phyloP scores from a whole-genome alignment of 1,140 invertebrate species.

The Drosophila virilis region DNA sequence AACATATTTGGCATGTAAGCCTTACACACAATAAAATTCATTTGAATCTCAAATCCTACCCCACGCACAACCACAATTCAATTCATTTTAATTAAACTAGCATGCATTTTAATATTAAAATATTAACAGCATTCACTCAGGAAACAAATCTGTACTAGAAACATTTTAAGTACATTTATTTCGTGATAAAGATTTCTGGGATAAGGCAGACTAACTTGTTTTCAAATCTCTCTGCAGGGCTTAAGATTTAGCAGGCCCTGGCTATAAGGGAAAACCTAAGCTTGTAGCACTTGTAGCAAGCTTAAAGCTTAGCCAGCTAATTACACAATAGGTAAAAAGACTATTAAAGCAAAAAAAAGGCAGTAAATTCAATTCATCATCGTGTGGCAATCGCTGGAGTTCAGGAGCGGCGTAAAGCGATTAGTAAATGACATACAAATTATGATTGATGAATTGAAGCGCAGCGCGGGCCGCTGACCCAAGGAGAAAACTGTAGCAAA shows the following conservation, averaged over 20 bases:
- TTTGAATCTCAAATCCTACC: too few relatives aligned
- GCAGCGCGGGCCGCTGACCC: constrained; percentile 56
- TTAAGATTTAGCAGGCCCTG: background rate
- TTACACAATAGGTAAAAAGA: constrained; percentile 22
- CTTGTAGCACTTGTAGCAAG: background rate
- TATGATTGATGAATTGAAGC: constrained; percentile 75
- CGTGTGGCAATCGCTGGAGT: constrained; percentile 64
- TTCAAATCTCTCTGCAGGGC: background rate
- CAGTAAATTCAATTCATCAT: constrained; percentile 69
- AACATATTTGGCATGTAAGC: too few relatives aligned
- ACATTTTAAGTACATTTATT: background rate
- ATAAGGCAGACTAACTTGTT: background rate
- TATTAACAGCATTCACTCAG: background rate
- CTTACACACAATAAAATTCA: too few relatives aligned
- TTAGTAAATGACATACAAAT: constrained; percentile 78
- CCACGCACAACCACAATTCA: too few relatives aligned
- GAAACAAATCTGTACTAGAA: background rate
- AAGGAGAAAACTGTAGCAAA: constrained; percentile 75
- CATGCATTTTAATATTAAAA: too few relatives aligned
- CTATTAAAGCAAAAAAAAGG: constrained; percentile 24
- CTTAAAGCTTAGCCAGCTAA: constrained; percentile 9
- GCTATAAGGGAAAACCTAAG: background rate
- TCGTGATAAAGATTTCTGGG: background rate
- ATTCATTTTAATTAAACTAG: too few relatives aligned
- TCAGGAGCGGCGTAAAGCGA: constrained; percentile 69